Percentiles rank a stretch among this genome's conserved stretches.
Evolutionary conservation across 2,113 vertebrate genomes (phyloP).

Genomic region (Tychaedon coryphoeus): DNA sequence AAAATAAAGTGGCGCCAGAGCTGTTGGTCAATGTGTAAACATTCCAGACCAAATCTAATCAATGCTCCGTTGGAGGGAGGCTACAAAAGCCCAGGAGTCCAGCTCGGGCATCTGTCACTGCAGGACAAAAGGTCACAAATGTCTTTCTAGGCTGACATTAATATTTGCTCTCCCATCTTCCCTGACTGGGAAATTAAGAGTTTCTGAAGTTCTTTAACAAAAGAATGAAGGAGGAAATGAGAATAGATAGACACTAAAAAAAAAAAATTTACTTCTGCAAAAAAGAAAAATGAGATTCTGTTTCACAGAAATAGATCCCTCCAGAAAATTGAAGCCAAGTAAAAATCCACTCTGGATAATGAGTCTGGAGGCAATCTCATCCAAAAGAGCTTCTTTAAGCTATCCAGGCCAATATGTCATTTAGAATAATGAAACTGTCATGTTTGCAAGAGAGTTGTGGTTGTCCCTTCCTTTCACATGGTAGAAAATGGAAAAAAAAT

Average conservation of each 20-base stretch:
- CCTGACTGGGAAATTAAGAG: not conserved
- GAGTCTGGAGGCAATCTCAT: not conserved
- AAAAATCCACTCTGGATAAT: slow-evolving; percentile 21
- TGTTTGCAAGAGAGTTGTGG: not conserved
- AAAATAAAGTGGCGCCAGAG: not conserved
- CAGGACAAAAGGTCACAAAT: not conserved
- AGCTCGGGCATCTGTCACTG: not conserved
- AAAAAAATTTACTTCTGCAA: not conserved
- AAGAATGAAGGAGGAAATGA: slow-evolving; percentile 18
- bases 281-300: slow-evolving; percentile 20
- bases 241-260: not conserved
- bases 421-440: slow-evolving; percentile 4
- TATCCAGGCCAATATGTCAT: not conserved
- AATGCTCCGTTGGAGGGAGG: not conserved
- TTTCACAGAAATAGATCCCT: not conserved
- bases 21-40: not conserved
- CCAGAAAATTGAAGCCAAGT: not conserved
- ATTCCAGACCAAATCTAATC: not conserved
- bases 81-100: not conserved
- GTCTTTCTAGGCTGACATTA: not conserved
- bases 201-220: slow-evolving; percentile 8
- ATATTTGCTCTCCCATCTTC: not conserved
- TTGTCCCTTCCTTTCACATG: not conserved
- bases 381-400: not conserved
- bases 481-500: not conserved